Conservation (phyloP, 2,888 invertebrate species). For the Conops quadrifasciatus region DNA sequence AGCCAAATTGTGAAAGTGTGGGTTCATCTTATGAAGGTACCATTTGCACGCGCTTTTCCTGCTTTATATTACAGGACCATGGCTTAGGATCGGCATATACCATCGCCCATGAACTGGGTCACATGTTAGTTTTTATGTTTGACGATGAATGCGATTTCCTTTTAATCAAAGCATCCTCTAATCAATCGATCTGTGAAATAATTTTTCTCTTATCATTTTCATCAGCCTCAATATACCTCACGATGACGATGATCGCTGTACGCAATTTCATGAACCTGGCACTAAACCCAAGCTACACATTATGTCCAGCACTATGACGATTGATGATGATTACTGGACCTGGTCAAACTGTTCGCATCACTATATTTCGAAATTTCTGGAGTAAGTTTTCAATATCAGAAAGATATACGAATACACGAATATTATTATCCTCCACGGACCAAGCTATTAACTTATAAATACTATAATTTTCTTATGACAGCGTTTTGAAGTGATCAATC, state of each 20-base stretch:
- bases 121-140: conserved; percentile 74
- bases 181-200: not conserved
- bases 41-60: conserved; percentile 80
- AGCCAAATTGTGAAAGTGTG: conserved; percentile 72
- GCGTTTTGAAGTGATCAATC: no score
- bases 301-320: conserved; percentile 84
- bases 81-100: conserved; percentile 89
- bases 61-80: conserved; percentile 88
- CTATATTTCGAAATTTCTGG: conserved; percentile 79
- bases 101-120: conserved; percentile 92
- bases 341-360: conserved; percentile 87
- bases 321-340: conserved; percentile 86
- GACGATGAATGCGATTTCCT: no score
- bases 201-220: no score
- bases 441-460: no score
- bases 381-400: no score
- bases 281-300: conserved; percentile 71
- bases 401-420: not conserved
- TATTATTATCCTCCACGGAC: no score
- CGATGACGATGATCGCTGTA: conserved; percentile 80
- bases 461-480: no score
- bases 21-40: conserved; percentile 84
- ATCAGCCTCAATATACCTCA: conserved; percentile 82
- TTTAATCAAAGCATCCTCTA: not conserved
- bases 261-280: conserved; percentile 67